Evolutionary conservation across 2,888 invertebrate genomes (phyloP).

Genomic region (Pristionchus exspectatus): DNA sequence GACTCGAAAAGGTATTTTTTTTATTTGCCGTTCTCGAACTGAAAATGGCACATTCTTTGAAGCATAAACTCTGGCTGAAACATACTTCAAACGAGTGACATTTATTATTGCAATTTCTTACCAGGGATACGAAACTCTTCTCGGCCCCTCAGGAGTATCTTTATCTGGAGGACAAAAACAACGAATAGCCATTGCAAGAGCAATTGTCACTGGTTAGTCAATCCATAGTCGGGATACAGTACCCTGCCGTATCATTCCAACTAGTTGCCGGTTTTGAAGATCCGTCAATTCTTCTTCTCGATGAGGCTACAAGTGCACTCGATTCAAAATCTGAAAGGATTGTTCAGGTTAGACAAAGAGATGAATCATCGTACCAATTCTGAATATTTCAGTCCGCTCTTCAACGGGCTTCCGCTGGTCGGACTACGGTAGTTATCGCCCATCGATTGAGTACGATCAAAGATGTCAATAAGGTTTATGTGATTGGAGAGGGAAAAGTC

Average conservation of each 20-base stretch:
- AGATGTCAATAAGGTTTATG: constrained; percentile 32
- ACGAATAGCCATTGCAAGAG: constrained; percentile 36
- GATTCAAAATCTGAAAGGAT: constrained; percentile 39
- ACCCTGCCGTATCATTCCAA: background rate
- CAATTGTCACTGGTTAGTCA: background rate
- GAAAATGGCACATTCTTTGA: background rate
- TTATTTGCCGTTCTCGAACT: background rate
- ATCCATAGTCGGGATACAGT: background rate
- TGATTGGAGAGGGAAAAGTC: constrained; percentile 38
- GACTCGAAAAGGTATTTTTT: constrained; percentile 15
- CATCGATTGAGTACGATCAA: constrained; percentile 53
- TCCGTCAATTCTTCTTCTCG: constrained; percentile 40
- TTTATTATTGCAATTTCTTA: background rate
- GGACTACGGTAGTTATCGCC: constrained; percentile 48
- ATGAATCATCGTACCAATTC: no score
- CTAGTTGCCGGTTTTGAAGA: background rate
- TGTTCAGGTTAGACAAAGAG: background rate
- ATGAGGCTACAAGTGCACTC: constrained; percentile 40
- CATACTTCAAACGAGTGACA: background rate
- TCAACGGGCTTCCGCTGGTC: constrained; percentile 28
- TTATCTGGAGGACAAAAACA: constrained; percentile 43
- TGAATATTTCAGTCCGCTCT: constrained; percentile 22
- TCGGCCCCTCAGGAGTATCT: constrained; percentile 23
- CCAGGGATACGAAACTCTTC: constrained; percentile 28
- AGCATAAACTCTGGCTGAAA: background rate